Base-by-base conservation (phyloP, 2,113 vertebrate genomes). In the Apodemus sylvaticus region DNA sequence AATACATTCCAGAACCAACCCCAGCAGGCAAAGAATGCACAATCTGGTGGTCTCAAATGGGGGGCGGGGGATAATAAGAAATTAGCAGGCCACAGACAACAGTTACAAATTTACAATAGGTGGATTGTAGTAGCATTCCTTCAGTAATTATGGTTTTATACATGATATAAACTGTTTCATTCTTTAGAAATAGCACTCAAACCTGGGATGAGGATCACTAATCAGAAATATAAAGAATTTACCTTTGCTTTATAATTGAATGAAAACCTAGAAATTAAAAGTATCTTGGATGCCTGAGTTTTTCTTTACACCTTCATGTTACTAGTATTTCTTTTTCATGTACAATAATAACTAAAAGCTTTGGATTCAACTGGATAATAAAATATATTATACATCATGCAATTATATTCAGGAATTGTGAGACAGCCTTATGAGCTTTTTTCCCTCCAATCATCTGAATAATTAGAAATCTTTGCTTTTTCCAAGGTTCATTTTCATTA, bases 401-500 rank as follows among this genome's bases (percentile, higher is more conserved):
- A 94, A 83, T 87, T 97, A 95, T 58, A 95, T 82, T 95, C 87
- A 96, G 34, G 36, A 93, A 83, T 45, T 42, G 64, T 89, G n/a
- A 91, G 26, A 58, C 7, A 48, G 55, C 86, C 89, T 91, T 93
- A 82, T 7, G 34, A 93, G 31, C 86, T 71, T 66, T 11, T 85
- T 96, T 96, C 76, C 2, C 93, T 91, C 1, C 0, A 81, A 97
- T 73, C 58, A 55, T 14, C 88, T 79, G 53, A 71, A 36, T 95
- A 82, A 4, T 58, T 90, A 55, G 7, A 86, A 55, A 77, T 68
- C 95, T 94, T 48, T 77, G 94, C 53, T 86, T 96, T 95, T 95
- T 95, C 93, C 74, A 86, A 97, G 96, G 68, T 78, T 98, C 64
- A 95, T 29, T 96, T 96, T 93, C 14, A 82, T 20, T 88, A 90